Base-by-base conservation (phyloP, 1,140 invertebrate species). In the Anoplolepis gracilipes region DNA sequence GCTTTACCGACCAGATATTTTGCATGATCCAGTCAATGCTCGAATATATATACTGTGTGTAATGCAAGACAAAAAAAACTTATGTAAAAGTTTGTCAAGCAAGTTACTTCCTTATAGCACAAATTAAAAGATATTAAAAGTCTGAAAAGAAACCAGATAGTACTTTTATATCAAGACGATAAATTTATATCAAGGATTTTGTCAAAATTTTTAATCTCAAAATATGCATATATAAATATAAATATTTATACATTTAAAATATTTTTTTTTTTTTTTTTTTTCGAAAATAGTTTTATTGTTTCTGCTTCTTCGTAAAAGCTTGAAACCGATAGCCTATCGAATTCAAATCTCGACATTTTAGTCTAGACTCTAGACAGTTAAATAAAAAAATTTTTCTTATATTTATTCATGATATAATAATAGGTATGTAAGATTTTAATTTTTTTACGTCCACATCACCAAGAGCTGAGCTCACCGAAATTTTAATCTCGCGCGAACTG, bases 401-500 rank as follows among this genome's bases (percentile, higher is more conserved):
- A 46, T 36, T 69, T 30, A 55, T 28, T 69, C 28, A 19, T n/a
- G 64, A 53, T 11, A 77, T 25, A 79, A 55, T 69, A 8, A 49
- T 49, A 49, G 33, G 5, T 8, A 19, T 13, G 19, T 19, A 33
- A 33, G 36, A 73, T 82, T 16, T 19, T 13, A 70, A 61, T 39
- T 28, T 59, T 55, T 42, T 11, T 30, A n/a, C 28, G 10, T 70
- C 33, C 22, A 19, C 65, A 19, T 49, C 49, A 69, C 65, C 39
- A 6, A 64, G 42, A 53, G 8, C 25, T 30, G 30, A 59, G 69
- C 70, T 72, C 33, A 55, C 19, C 30, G 57, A 75, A 86, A 67
- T 55, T 65, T 86, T 49, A 75, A 78, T 75, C 76, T 69, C 46
- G 46, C 53, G 30, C 55, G 33, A 25, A 76, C 82, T 86, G 90